Base-by-base conservation (phyloP, 2,113 vertebrate genomes). In the Podarcis cretensis region DNA sequence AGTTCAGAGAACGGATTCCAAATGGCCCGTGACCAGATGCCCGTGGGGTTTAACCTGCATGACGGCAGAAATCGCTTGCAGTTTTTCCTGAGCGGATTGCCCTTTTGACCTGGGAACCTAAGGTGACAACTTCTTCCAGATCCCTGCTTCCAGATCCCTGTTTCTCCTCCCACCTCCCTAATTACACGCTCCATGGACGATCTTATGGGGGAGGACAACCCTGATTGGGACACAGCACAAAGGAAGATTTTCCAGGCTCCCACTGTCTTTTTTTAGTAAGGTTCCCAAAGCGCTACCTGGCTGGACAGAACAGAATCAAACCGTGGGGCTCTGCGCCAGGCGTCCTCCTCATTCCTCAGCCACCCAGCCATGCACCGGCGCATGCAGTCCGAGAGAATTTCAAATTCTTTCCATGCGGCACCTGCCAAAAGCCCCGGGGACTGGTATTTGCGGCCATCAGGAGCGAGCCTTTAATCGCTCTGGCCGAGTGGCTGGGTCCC, bases 11-110 rank as follows among this genome's bases (percentile, higher is more conserved):
- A 73, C 37, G 21, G 20, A 10, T 23, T 54, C 18, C 13, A 21
- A 21, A 35, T 66, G 1, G 79, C 8, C 3, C 0, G 59, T 6
- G 30, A 30, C 78, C 25, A 32, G n/a, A 32, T 57, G 14, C 13
- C 5, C 12, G 10, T 1, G 43, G 18, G 48, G 16, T n/a, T 25
- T 10, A 3, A 10, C 48, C 69, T 25, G 43, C 43, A 21, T 2
- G 30, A 54, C 9, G 2, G 1, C 35, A 6, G 23, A 3, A 14
- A 0, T 1, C 12, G 6, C 12, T 14, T 35, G 12, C n/a, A 12
- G 9, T 30, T 73, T 73, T 73, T 14, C 69, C 30, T 4, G 30
- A 73, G 69, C 5, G 9, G 35, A 82, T 14, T 7, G 6, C 2
- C 69, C 9, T n/a, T 59, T 74, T 74, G 27, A 32, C 23, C 40